Evolutionary conservation across 2,797 vertebrate species (phyloP), one percentile per base, ranked within the genome.

Genomic region (Hypotaenidia okinawae): DNA sequence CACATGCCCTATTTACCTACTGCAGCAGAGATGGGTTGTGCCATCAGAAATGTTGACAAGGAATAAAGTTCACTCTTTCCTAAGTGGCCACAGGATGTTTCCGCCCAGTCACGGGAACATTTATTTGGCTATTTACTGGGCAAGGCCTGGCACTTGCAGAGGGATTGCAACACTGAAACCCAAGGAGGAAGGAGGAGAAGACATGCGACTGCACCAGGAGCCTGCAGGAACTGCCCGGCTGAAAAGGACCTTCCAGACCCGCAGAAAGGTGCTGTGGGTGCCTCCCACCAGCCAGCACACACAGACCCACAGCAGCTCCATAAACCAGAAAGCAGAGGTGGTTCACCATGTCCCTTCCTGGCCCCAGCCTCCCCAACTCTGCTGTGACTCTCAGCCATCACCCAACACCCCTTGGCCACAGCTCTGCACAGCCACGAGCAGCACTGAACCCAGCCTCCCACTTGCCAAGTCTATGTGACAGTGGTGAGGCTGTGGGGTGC

Each of bases 1-100:
- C 8, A 35, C 47, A 77, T 69, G 76, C 87, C 76, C 45, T 84
- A 14, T 94, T 95, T 93, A 90, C 94, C 80, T 69, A 24, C 82
- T 45, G 87, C 11, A 18, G 82, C 79, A 86, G 85, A n/a, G 27
- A 3, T 8, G 82, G 84, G 84, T 2, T 78, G 84, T 81, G 84
- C 87, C 94, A 49, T 9, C 6, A 84, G 87, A 68, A 90, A 95
- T 82, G 83, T 90, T 84, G 88, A 91, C 91, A 94, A 23, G 89
- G 95, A 96, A 95, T 95, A 96, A 97, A 96, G 95, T 96, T 96
- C 95, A 79, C 79, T 89, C 83, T 79, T 94, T 79, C 91, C 91
- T 94, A 90, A 95, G 91, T 80, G 91, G 93, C 91, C 93, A 64
- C 87, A 94, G 83, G 91, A 90, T 22, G 79, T 96, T 96, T 92